Conservation (phyloP, 2,797 vertebrate species). For the Sus cebifrons region DNA sequence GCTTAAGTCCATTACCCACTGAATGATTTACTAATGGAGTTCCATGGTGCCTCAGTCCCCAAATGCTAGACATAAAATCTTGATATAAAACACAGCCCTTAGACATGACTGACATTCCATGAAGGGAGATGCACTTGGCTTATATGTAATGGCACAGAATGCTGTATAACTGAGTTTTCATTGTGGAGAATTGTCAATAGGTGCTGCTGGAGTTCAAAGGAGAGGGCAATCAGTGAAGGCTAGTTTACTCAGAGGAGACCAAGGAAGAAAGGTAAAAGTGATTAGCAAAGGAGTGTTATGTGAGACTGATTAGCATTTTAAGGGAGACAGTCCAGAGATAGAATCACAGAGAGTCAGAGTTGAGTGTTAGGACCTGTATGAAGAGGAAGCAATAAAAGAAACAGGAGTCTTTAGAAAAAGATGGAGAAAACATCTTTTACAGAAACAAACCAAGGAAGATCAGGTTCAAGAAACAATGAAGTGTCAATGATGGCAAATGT, state of each 20-base stretch:
- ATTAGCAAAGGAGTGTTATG: not conserved
- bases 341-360: not conserved
- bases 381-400: not conserved
- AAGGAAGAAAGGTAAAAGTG: not conserved
- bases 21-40: constrained; percentile 58
- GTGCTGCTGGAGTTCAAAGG: not conserved
- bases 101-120: not conserved
- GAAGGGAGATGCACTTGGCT: not conserved
- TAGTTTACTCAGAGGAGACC: not conserved
- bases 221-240: not conserved
- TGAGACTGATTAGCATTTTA: not conserved
- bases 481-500: too few species aligned
- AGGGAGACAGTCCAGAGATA: not conserved
- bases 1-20: not conserved
- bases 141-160: not conserved
- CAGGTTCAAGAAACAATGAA: not conserved
- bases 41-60: constrained; percentile 45
- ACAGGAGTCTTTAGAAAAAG: not conserved
- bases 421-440: not conserved
- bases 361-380: not conserved
- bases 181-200: not conserved
- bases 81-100: not conserved
- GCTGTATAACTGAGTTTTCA: not conserved
- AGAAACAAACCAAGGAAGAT: not conserved
- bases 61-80: constrained; percentile 22